A percentile compares a stretch with the other conserved stretches of the same genome.
These are phyloP conservation scores for Bembecia ichneumoniformis DNA, from an alignment of 2,888 invertebrate species.

Conservation along the genomic window DNA sequence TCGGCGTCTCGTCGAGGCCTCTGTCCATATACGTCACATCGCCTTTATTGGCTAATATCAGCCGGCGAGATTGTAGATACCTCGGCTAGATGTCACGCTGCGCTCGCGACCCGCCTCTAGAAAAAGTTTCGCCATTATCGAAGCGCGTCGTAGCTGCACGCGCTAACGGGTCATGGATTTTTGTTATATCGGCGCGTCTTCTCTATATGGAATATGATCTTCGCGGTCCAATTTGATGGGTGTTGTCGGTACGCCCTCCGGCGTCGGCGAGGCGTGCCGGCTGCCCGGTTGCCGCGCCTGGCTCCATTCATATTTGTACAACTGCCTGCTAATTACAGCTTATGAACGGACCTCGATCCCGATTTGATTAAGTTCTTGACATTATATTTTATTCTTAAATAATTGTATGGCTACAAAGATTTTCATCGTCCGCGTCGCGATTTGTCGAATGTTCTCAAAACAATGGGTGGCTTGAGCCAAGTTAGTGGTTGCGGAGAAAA, in stretches of 20 bases:
- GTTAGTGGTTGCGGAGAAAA: slow-evolving; percentile 17
- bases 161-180: background rate
- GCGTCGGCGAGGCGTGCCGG: slow-evolving; percentile 25
- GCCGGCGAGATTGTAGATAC: slow-evolving; percentile 40
- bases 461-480: background rate
- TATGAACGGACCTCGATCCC: slow-evolving; percentile 26
- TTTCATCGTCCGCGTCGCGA: slow-evolving; percentile 9
- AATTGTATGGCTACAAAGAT: slow-evolving; percentile 18
- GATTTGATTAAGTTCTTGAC: slow-evolving; percentile 56
- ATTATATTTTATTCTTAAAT: slow-evolving; percentile 40
- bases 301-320: slow-evolving; percentile 59
- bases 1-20: slow-evolving; percentile 35
- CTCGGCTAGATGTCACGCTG: slow-evolving; percentile 44
- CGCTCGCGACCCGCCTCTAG: slow-evolving; percentile 20
- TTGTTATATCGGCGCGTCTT: slow-evolving; percentile 6
- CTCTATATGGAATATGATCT: slow-evolving; percentile 16
- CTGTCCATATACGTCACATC: slow-evolving; percentile 37
- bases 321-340: slow-evolving; percentile 57
- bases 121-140: slow-evolving; percentile 26
- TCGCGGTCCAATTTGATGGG: slow-evolving; percentile 23
- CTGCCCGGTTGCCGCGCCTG: slow-evolving; percentile 32
- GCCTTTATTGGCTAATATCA: slow-evolving; percentile 52
- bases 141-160: background rate
- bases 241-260: slow-evolving; percentile 24
- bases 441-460: slow-evolving; percentile 12